phyloP scores from a whole-genome alignment of 2,888 invertebrate species.

The Drosophila rubida region DNA sequence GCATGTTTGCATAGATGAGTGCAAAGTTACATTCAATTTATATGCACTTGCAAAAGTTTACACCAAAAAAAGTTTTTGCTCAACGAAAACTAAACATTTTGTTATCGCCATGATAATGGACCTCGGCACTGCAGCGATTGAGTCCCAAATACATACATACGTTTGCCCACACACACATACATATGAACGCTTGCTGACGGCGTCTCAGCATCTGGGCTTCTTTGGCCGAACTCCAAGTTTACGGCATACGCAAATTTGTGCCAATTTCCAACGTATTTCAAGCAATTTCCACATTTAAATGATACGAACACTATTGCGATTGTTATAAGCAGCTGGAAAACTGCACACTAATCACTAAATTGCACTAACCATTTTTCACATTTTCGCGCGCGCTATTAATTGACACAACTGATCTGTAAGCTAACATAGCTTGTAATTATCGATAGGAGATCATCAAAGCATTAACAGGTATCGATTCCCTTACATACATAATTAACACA shows the following conservation, averaged over 20 bases:
- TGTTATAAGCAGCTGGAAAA: neutral
- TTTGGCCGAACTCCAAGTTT: constrained; percentile 54
- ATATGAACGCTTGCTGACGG: constrained; percentile 4
- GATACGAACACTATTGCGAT: constrained; percentile 9
- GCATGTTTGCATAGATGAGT: constrained; percentile 73
- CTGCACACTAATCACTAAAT: neutral
- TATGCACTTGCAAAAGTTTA: constrained; percentile 76
- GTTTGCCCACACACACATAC: constrained; percentile 16
- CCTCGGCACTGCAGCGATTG: constrained; percentile 55
- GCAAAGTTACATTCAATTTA: constrained; percentile 78
- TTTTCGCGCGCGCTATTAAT: neutral
- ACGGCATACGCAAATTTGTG: constrained; percentile 45
- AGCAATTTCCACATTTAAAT: constrained; percentile 41
- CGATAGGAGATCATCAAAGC: neutral
- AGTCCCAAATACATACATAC: constrained; percentile 7
- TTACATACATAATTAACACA: neutral
- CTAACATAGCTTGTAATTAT: neutral
- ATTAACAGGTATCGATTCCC: neutral
- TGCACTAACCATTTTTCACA: neutral
- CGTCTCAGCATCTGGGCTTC: neutral
- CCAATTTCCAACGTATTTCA: constrained; percentile 43
- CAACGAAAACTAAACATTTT: constrained; percentile 77
- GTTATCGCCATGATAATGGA: constrained; percentile 76
- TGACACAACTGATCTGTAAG: neutral
- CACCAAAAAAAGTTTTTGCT: constrained; percentile 63